Evolutionary conservation across 1,140 invertebrate genomes (phyloP), one percentile per base, ranked within the genome.

Genomic region (Dinoponera quadriceps): DNA sequence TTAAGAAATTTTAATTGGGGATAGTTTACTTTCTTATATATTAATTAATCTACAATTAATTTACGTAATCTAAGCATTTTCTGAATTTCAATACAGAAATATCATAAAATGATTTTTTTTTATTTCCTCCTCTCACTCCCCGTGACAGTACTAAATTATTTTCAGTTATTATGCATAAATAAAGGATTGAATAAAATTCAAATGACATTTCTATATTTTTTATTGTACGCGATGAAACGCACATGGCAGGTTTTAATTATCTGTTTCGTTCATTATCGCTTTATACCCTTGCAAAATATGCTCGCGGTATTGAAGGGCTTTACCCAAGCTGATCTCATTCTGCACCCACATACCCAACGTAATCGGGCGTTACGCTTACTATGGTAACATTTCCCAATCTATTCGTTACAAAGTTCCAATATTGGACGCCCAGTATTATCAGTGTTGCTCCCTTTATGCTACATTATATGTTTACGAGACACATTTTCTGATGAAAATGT

Each of bases 391-490:
- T 44, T 74, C 71, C 16, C 54, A 11, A 73, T 16, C 16, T 22
- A 48, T 59, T 60, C 71, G 18, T 44, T 25, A 60, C 71, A 73
- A 60, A 33, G 54, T 74, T 74, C 22, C 55, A 60, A 59, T 74
- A 74, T 74, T 22, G 55, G 11, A 18, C 4, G 14, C 33, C 9
- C 18, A 63, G 57, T 7, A 29, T 44, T 59, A 73, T 62, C 38
- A 18, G 29, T 14, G 44, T 62, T 48, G 22, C 22, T 74, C 44
- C 16, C 44, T 13, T 9, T 1, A 14, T 38, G 11, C 7, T 20
- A 29, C 27, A 25, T 55, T 33, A 54, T 66, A 49, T 38, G 25
- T 68, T 78, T 27, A 57, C 5, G 25, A 29, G 54, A 44, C 14
- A 27, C 44, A 78, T 57, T 68, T 78, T 78, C 18, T 5, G 18